A percentile compares a stretch with the other conserved stretches of the same genome.
Conservation (phyloP, 2,888 invertebrate genomes). For the Adelphocoris suturalis region DNA sequence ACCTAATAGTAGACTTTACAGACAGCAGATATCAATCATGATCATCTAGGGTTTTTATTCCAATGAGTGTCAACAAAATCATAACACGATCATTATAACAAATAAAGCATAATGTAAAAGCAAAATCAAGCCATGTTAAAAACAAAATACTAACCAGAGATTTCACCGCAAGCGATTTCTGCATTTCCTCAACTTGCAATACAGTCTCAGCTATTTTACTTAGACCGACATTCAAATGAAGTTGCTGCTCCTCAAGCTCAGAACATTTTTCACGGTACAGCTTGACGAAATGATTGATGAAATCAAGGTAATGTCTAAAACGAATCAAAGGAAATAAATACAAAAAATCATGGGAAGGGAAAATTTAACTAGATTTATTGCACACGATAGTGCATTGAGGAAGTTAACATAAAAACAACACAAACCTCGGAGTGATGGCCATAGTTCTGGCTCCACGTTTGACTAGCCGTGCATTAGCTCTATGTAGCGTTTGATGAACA, state of each 20-base stretch:
- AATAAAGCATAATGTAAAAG: not conserved
- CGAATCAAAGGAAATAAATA: not conserved
- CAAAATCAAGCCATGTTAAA: too few relatives aligned
- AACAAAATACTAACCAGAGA: constrained; percentile 81
- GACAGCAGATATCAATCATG: too few relatives aligned
- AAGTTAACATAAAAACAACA: too few relatives aligned
- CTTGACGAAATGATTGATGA: constrained; percentile 99
- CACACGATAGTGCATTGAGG: too few relatives aligned
- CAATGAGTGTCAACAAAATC: too few relatives aligned
- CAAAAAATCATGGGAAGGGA: too few relatives aligned
- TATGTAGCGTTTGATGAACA: constrained; percentile 97
- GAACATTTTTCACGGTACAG: constrained; percentile 98
- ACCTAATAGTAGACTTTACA: too few relatives aligned
- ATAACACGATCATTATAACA: not conserved
- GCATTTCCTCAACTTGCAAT: constrained; percentile 99
- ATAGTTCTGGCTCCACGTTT: constrained; percentile 96
- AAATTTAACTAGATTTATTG: too few relatives aligned
- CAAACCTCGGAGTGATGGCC: constrained; percentile 91
- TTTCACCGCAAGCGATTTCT: constrained; percentile 98
- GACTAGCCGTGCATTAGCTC: constrained; percentile 93
- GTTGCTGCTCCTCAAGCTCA: constrained; percentile 98
- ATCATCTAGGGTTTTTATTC: too few relatives aligned
- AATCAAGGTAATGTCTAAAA: constrained; percentile 95
- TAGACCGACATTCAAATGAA: constrained; percentile 98
- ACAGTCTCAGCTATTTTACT: constrained; percentile 99